A percentile compares a stretch with the other conserved stretches of the same genome.
These are phyloP conservation scores for Melanotaenia boesemani DNA, from an alignment of 2,797 vertebrate species.

Conservation along the genomic window DNA sequence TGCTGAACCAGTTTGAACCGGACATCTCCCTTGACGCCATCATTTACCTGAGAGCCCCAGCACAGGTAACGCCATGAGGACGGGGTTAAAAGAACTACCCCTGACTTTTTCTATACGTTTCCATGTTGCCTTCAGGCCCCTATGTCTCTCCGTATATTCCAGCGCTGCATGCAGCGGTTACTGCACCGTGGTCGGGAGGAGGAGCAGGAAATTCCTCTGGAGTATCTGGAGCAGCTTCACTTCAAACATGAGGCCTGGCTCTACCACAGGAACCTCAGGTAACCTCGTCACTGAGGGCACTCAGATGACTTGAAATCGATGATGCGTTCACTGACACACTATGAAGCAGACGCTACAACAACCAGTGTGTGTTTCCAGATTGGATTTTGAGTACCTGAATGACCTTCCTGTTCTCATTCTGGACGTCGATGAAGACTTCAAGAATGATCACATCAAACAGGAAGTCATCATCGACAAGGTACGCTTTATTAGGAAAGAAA, in stretches of 20 bases:
- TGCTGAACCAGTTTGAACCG: conserved; percentile 83
- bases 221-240: conserved; percentile 89
- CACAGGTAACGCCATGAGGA: conserved; percentile 76
- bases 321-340: conserved; percentile 1
- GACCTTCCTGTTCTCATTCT: conserved; percentile 85
- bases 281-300: conserved; percentile 1
- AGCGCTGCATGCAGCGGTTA: conserved; percentile 90
- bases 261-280: conserved; percentile 83
- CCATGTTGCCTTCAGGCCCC: conserved; percentile 9
- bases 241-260: conserved; percentile 89
- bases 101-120: background rate
- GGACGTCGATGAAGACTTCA: conserved; percentile 88
- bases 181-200: conserved; percentile 84
- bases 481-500: background rate
- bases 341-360: background rate
- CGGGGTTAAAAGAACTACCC: background rate
- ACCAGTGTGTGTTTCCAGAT: conserved; percentile 60
- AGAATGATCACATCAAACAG: conserved; percentile 87
- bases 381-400: conserved; percentile 86
- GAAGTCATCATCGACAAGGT: conserved; percentile 84
- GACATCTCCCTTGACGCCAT: conserved; percentile 86
- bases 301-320: background rate
- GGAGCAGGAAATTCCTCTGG: conserved; percentile 86
- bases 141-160: conserved; percentile 1
- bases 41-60: conserved; percentile 87